Percentiles rank a stretch among this genome's conserved stretches.
These are phyloP conservation scores for Linepithema humile DNA, from an alignment of 1,140 invertebrate species.

Conservation along the genomic window DNA sequence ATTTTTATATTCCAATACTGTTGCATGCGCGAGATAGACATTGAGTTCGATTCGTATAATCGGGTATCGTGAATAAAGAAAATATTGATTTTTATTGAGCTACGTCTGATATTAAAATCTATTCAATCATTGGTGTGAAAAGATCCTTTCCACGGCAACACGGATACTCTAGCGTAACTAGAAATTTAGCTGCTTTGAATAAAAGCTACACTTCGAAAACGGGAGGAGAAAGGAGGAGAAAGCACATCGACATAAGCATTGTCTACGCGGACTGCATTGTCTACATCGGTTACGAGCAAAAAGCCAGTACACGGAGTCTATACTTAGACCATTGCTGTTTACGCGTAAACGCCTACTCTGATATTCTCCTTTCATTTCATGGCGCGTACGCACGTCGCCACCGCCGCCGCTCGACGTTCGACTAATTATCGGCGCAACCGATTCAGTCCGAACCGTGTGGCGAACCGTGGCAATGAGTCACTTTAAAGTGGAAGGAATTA, in stretches of 20 bases:
- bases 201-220: not conserved
- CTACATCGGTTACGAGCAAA: slow-evolving; percentile 17
- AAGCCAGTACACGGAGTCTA: not conserved
- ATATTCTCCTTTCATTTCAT: slow-evolving; percentile 47
- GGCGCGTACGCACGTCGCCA: not conserved
- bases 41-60: not conserved
- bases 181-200: not conserved
- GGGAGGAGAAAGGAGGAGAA: slow-evolving; percentile 48
- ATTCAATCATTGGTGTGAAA: too few relatives aligned
- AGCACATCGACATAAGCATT: slow-evolving; percentile 5
- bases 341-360: not conserved
- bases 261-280: slow-evolving; percentile 18
- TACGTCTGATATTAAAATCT: too few relatives aligned
- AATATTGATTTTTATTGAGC: not conserved
- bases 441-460: slow-evolving; percentile 13
- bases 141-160: too few relatives aligned
- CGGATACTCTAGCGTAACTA: too few relatives aligned
- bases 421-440: slow-evolving; percentile 34
- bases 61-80: not conserved
- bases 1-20: not conserved
- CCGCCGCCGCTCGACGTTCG: not conserved
- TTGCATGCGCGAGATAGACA: not conserved
- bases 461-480: slow-evolving; percentile 50
- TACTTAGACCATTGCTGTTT: slow-evolving; percentile 12
- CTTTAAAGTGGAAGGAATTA: slow-evolving; percentile 42